Conservation (phyloP, 2,797 vertebrate genomes). For the Mergus octosetaceus region DNA sequence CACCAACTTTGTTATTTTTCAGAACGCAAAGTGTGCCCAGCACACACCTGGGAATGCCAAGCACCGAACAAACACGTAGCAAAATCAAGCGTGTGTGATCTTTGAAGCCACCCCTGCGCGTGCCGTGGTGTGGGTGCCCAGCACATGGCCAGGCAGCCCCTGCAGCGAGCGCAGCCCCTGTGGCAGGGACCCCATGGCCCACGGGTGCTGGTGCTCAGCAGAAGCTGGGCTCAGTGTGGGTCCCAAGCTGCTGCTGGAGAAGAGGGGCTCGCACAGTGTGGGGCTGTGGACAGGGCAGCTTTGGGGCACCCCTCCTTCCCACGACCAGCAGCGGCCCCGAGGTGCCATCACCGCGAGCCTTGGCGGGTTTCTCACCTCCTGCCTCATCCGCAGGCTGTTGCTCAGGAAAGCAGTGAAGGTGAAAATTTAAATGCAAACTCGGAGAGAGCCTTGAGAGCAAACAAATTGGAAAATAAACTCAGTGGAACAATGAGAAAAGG, state of each 20-base stretch:
- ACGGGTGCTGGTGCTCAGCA: too few species aligned
- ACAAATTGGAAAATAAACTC: constrained; percentile 55
- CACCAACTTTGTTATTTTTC: background rate
- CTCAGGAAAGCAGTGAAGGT: constrained; percentile 23
- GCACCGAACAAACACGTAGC: too few species aligned
- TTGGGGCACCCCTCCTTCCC: too few species aligned
- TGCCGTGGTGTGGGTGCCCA: too few species aligned
- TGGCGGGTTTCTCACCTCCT: background rate
- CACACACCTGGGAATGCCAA: background rate
- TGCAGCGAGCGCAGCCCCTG: too few species aligned
- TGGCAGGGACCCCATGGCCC: too few species aligned
- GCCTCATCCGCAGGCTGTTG: background rate
- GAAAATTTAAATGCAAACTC: constrained; percentile 59
- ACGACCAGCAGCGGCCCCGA: too few species aligned
- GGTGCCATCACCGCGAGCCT: background rate
- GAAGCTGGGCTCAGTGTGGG: too few species aligned
- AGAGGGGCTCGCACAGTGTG: too few species aligned
- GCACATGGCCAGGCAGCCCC: background rate
- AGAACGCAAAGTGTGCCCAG: rapidly evolving
- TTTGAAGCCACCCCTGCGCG: background rate
- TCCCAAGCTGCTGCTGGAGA: too few species aligned
- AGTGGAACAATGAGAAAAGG: constrained; percentile 52
- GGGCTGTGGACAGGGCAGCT: too few species aligned
- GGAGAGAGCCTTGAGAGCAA: constrained; percentile 52
- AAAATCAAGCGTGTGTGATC: rapidly evolving